Evolutionary conservation across 2,888 invertebrate species (phyloP).

Genomic region (Teleiodes luculella): DNA sequence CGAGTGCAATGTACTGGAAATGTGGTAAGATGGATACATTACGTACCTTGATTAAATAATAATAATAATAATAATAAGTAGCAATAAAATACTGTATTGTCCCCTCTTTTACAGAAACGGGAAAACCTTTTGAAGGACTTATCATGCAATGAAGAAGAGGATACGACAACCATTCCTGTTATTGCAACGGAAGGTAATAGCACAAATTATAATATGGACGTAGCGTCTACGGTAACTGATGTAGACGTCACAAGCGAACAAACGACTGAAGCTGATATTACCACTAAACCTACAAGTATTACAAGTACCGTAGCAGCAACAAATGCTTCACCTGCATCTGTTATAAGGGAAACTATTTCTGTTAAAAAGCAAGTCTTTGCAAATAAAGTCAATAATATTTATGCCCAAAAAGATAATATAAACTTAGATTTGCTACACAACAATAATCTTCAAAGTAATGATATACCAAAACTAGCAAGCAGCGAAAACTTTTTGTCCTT

Average conservation of each 20-base stretch:
- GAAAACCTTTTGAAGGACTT: constrained; percentile 80
- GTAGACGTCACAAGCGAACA: constrained; percentile 48
- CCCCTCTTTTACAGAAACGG: constrained; percentile 70
- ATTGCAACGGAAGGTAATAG: constrained; percentile 32
- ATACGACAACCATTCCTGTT: constrained; percentile 36
- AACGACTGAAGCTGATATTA: constrained; percentile 45
- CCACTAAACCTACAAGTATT: constrained; percentile 49
- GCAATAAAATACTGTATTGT: neutral
- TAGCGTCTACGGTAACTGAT: constrained; percentile 34
- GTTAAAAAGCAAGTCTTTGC: constrained; percentile 16
- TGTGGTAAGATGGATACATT: too few species aligned
- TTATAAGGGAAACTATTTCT: constrained; percentile 16
- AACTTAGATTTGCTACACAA: constrained; percentile 40
- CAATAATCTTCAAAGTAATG: constrained; percentile 61
- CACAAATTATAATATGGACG: constrained; percentile 41
- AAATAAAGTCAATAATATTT: constrained; percentile 29
- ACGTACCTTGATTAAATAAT: too few species aligned
- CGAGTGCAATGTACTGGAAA: constrained; percentile 86
- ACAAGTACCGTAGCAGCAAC: constrained; percentile 38
- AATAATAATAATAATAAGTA: neutral
- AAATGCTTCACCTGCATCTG: constrained; percentile 33
- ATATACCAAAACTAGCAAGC: constrained; percentile 49
- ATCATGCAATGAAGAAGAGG: constrained; percentile 76
- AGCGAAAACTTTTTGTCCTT: constrained; percentile 45
- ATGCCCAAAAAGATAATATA: constrained; percentile 41